Evolutionary conservation across 2,797 vertebrate species (phyloP).

Genomic region (Eospalax fontanierii): DNA sequence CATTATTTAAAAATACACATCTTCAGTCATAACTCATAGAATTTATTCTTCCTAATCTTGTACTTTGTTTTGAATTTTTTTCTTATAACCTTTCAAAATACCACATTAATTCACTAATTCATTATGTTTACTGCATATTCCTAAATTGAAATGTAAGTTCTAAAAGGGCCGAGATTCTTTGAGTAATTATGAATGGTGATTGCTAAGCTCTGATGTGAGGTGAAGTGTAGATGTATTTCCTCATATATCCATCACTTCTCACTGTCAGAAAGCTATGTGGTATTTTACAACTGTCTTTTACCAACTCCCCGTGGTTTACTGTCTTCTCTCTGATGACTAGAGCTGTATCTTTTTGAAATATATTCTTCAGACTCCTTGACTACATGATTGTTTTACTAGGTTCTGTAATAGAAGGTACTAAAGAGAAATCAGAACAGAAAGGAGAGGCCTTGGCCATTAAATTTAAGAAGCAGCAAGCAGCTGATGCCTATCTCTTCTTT

Average conservation of each 20-base stretch:
- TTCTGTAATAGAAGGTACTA: not conserved
- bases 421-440: not conserved
- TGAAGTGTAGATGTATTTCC: not conserved
- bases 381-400: not conserved
- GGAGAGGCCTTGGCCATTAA: not conserved
- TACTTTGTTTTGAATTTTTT: not conserved
- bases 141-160: not conserved
- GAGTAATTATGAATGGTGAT: not conserved
- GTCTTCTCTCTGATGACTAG: not conserved
- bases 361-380: not conserved
- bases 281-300: not conserved
- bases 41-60: not conserved
- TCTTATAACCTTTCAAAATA: not conserved
- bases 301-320: not conserved
- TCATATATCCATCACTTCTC: not conserved
- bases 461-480: not conserved
- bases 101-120: not conserved
- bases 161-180: not conserved
- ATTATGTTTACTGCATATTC: not conserved
- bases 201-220: not conserved
- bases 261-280: not conserved
- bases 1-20: not conserved
- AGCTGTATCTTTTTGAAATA: not conserved
- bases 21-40: not conserved
- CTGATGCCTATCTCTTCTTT: not conserved